phyloP scores from a whole-genome alignment of 2,888 invertebrate genomes.

The Parnassius smintheus region DNA sequence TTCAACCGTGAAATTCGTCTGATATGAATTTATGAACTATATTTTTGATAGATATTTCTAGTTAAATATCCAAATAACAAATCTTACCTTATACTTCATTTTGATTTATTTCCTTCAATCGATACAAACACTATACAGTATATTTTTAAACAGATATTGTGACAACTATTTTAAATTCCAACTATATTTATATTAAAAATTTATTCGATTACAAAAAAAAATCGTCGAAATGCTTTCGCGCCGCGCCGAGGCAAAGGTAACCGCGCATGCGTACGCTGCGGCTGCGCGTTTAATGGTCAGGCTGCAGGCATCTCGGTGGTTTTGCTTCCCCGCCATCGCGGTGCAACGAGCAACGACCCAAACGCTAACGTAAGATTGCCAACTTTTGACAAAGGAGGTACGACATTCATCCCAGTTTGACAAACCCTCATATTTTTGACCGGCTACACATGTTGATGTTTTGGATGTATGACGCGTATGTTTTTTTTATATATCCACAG shows the following conservation, averaged over 20 bases:
- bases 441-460: constrained; percentile 29
- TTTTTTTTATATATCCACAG: no score
- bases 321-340: constrained; percentile 67
- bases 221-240: constrained; percentile 43
- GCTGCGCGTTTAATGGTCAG: constrained; percentile 61
- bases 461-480: background rate
- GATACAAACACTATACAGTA: constrained; percentile 37
- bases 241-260: constrained; percentile 36
- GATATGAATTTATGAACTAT: background rate
- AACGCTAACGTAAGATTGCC: constrained; percentile 28
- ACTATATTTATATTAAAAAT: constrained; percentile 6
- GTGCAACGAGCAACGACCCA: constrained; percentile 44
- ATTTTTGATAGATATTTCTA: background rate
- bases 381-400: constrained; percentile 18
- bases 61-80: constrained; percentile 14
- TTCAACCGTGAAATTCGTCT: no score
- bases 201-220: background rate
- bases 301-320: constrained; percentile 52
- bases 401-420: constrained; percentile 11
- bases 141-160: constrained; percentile 31
- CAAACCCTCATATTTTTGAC: constrained; percentile 31
- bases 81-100: constrained; percentile 71
- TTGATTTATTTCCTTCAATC: constrained; percentile 35
- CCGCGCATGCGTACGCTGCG: constrained; percentile 66
- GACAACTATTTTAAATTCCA: constrained; percentile 18